Percentiles rank a stretch among this genome's conserved stretches.
These are phyloP conservation scores for Tautogolabrus adspersus DNA, from an alignment of 2,113 vertebrate species.

Conservation along the genomic window DNA sequence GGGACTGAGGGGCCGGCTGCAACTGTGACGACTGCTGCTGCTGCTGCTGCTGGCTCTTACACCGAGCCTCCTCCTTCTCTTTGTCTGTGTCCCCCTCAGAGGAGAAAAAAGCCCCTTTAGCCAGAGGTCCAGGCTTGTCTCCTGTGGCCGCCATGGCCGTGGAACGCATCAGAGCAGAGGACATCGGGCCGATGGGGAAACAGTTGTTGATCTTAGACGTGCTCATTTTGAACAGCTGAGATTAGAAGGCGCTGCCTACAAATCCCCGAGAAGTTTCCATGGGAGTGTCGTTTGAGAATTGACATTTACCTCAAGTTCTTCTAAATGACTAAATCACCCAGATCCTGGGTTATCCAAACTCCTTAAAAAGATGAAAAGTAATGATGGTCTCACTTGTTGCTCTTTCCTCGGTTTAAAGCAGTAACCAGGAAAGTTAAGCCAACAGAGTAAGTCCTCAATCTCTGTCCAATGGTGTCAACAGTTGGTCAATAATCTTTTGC, in stretches of 20 bases:
- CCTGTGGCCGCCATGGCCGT: slow-evolving; percentile 41
- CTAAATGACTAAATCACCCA: too few species aligned
- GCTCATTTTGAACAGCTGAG: slow-evolving; percentile 42
- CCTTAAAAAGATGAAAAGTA: neutral
- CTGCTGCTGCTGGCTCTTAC: slow-evolving; percentile 69
- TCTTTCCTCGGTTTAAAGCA: neutral
- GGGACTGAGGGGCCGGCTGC: slow-evolving; percentile 65
- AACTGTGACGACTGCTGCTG: too few species aligned
- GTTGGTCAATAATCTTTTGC: slow-evolving; percentile 58
- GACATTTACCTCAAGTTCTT: too few species aligned
- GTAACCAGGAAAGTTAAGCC: neutral
- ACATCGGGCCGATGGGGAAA: slow-evolving; percentile 45
- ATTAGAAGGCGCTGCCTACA: neutral
- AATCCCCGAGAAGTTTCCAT: neutral
- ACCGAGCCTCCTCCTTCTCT: slow-evolving; percentile 27
- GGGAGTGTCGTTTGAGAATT: neutral
- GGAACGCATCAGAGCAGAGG: slow-evolving; percentile 55
- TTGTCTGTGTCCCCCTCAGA: slow-evolving; percentile 28
- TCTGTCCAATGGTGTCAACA: slow-evolving; percentile 45
- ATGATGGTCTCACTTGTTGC: neutral
- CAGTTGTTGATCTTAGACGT: slow-evolving; percentile 45
- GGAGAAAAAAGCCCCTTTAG: slow-evolving; percentile 64
- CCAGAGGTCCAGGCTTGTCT: slow-evolving; percentile 57
- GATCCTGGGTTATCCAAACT: too few species aligned
- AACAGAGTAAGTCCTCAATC: slow-evolving; percentile 9